Conservation (phyloP, 1,140 invertebrate genomes). For the Drepana arcuata region DNA sequence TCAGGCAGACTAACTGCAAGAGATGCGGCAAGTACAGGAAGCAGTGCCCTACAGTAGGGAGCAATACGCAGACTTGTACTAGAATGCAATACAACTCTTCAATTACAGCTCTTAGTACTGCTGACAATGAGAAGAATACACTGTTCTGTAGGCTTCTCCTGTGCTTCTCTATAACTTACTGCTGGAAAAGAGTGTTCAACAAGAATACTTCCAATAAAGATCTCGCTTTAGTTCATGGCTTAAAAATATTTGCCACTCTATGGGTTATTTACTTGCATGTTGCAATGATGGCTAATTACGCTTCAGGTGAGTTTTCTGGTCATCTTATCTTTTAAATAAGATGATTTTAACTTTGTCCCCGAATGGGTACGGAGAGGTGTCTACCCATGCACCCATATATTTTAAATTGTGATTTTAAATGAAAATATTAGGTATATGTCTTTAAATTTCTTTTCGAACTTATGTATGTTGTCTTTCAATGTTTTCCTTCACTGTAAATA, state of each 20-base stretch:
- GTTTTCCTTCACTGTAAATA: too few species aligned
- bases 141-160: slow-evolving; percentile 38
- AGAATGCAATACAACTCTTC: slow-evolving; percentile 39
- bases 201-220: slow-evolving; percentile 54
- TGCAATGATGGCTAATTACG: slow-evolving; percentile 31
- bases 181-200: slow-evolving; percentile 53
- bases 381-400: too few species aligned
- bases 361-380: too few species aligned
- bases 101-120: slow-evolving; percentile 30
- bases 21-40: slow-evolving; percentile 55
- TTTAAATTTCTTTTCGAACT: too few species aligned
- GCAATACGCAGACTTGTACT: slow-evolving; percentile 31
- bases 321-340: too few species aligned
- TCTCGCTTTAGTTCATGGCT: slow-evolving; percentile 34
- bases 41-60: slow-evolving; percentile 28
- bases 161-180: slow-evolving; percentile 50
- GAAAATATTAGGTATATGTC: too few species aligned
- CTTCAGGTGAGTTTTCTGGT: slow-evolving; percentile 49
- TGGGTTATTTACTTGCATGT: slow-evolving; percentile 57
- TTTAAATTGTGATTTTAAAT: too few species aligned
- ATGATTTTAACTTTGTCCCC: too few species aligned
- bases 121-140: slow-evolving; percentile 29
- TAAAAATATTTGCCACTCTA: slow-evolving; percentile 42
- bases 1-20: slow-evolving; percentile 41
- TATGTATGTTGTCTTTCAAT: too few species aligned